These are phyloP conservation scores for Styela clava DNA, from an alignment of 23 tunicate species.

Conservation along the genomic window DNA sequence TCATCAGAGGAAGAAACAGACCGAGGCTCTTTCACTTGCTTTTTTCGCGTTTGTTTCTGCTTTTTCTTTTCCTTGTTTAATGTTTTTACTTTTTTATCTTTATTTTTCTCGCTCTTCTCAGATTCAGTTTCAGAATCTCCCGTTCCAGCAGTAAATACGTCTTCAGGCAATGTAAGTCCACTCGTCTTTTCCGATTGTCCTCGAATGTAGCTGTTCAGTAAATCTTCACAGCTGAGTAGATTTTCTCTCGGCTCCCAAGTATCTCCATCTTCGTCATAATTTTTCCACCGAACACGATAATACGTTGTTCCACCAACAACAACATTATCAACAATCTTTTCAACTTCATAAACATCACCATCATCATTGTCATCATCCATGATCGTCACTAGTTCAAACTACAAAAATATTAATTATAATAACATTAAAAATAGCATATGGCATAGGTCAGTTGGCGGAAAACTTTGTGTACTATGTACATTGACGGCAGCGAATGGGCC, in stretches of 20 bases:
- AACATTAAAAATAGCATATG: too few relatives aligned
- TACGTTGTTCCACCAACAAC: constrained; percentile 31
- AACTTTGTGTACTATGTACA: too few relatives aligned
- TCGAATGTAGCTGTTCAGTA: constrained; percentile 38
- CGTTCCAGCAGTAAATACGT: constrained; percentile 1
- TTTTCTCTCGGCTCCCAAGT: constrained; percentile 91
- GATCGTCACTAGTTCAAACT: too few relatives aligned
- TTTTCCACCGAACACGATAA: constrained; percentile 71
- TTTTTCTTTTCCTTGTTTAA: not conserved
- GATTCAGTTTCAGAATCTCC: not conserved
- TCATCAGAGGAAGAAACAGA: constrained; percentile 16
- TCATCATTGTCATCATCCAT: constrained; percentile 12
- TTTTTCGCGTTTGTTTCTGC: not conserved
- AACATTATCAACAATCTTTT: constrained; percentile 44
- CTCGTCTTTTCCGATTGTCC: not conserved
- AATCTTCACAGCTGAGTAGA: constrained; percentile 75
- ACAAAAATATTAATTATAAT: too few relatives aligned
- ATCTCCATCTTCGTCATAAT: constrained; percentile 56
- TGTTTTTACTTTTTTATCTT: constrained; percentile 3
- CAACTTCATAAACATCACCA: constrained; percentile 51
- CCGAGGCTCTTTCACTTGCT: not conserved
- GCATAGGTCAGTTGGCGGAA: too few relatives aligned
- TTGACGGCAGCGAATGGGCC: too few relatives aligned
- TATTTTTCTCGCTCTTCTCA: not conserved
- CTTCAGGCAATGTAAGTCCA: constrained; percentile 19